Conservation (phyloP, 2,113 vertebrate species). For the Dryoscopus gambensis region DNA sequence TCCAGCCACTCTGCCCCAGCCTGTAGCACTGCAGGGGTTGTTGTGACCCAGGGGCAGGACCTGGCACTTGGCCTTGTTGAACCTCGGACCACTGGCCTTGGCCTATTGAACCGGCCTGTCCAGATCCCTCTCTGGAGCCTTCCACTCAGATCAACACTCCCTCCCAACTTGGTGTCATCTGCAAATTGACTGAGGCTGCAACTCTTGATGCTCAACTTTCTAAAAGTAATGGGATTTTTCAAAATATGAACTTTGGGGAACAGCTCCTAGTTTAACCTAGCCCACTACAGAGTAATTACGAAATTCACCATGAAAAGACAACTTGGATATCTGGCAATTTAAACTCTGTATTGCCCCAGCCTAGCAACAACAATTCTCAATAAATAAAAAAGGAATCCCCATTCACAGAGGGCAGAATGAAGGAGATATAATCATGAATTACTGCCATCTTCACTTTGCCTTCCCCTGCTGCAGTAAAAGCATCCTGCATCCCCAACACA, state of each 20-base stretch:
- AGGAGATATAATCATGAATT: not conserved
- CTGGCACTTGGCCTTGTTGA: fast-evolving
- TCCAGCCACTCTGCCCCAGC: not conserved
- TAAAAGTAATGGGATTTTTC: not conserved
- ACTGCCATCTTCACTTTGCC: not conserved
- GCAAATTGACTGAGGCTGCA: not conserved
- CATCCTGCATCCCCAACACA: not conserved
- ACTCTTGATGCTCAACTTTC: not conserved
- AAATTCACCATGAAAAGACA: not conserved
- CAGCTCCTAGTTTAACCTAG: not conserved
- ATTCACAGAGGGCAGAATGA: not conserved
- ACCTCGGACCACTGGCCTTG: fast-evolving
- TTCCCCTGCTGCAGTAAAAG: not conserved
- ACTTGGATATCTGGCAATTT: not conserved
- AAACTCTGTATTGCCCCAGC: not conserved
- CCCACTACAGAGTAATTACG: not conserved
- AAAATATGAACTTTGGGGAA: not conserved
- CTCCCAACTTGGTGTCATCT: not conserved
- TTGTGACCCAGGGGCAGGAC: not conserved
- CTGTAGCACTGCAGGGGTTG: not conserved
- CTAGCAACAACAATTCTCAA: not conserved
- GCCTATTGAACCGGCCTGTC: not conserved
- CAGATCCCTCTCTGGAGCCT: not conserved
- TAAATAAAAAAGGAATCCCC: not conserved
- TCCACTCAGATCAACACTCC: not conserved